A percentile compares a stretch with the other conserved stretches of the same genome.
phyloP scores from a whole-genome alignment of 2,113 vertebrate species.

The Dermatemys mawii region DNA sequence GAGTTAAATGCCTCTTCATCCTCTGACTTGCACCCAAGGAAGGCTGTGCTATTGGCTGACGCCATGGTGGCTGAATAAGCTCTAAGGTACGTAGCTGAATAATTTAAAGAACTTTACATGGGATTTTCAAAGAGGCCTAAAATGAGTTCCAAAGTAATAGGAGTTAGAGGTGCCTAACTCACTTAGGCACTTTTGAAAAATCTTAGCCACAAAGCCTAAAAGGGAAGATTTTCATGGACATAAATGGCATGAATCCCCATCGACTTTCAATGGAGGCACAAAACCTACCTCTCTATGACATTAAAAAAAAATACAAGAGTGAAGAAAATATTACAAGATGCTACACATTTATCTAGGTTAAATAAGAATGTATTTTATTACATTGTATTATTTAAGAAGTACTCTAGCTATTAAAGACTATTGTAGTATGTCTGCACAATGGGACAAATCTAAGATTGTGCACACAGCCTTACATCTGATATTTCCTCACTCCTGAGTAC shows the following conservation, averaged over 20 bases:
- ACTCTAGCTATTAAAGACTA: not conserved
- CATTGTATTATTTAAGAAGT: not conserved
- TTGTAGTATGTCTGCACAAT: fast-evolving
- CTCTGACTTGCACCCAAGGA: not conserved
- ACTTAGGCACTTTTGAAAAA: not conserved
- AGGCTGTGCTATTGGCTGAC: not conserved
- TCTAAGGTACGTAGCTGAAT: not conserved
- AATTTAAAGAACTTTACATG: not conserved
- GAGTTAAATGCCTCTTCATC: not conserved
- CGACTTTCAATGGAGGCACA: fast-evolving
- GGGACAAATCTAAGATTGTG: too few species aligned
- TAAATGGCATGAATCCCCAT: not conserved
- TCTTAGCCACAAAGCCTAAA: too few species aligned
- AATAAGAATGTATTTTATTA: not conserved
- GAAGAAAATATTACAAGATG: not conserved
- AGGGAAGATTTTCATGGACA: not conserved
- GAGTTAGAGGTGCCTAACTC: not conserved
- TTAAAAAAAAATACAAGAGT: not conserved
- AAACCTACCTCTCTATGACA: not conserved
- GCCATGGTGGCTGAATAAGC: not conserved
- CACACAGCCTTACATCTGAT: not conserved
- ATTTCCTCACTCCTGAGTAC: not conserved
- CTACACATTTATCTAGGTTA: not conserved
- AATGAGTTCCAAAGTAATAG: not conserved
- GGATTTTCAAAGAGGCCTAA: not conserved